Evolutionary conservation across 1,140 invertebrate genomes (phyloP).

Genomic region (Arctopsyche grandis): DNA sequence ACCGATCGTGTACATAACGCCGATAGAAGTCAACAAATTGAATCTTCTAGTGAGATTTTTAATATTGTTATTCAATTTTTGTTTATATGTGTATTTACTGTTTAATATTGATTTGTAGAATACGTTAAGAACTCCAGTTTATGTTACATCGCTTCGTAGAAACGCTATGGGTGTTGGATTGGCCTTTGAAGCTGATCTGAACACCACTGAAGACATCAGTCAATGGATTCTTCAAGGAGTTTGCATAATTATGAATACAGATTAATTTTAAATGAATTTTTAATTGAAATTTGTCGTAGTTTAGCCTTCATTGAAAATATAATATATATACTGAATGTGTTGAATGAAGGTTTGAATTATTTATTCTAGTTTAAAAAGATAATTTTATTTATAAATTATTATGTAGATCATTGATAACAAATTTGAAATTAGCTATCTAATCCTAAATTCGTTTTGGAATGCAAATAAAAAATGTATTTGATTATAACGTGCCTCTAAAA

Average conservation of each 20-base stretch:
- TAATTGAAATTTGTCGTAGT: too few relatives aligned
- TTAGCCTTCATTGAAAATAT: too few relatives aligned
- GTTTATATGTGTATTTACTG: too few relatives aligned
- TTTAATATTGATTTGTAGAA: constrained; percentile 69
- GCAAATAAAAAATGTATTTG: too few relatives aligned
- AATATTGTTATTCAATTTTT: background rate
- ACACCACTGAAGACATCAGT: constrained; percentile 80
- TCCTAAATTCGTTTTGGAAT: too few relatives aligned
- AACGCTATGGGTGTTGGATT: constrained; percentile 91
- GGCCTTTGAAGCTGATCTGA: constrained; percentile 88
- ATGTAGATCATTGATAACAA: too few relatives aligned
- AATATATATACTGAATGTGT: too few relatives aligned
- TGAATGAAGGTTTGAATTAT: too few relatives aligned
- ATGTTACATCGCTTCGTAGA: constrained; percentile 83
- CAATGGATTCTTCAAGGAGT: constrained; percentile 91
- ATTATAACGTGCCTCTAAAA: too few relatives aligned
- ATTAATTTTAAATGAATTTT: constrained; percentile 60
- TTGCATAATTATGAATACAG: constrained; percentile 85
- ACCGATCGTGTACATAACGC: constrained; percentile 84
- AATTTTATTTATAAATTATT: too few relatives aligned
- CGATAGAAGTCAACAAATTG: constrained; percentile 84
- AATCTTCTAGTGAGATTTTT: constrained; percentile 77
- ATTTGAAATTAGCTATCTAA: too few relatives aligned
- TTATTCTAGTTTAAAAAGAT: too few relatives aligned
- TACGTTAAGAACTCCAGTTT: constrained; percentile 86